Evolutionary conservation across 2,797 vertebrate genomes (phyloP), one percentile per base, ranked within the genome.

Genomic region (Pipistrellus pipistrellus): DNA sequence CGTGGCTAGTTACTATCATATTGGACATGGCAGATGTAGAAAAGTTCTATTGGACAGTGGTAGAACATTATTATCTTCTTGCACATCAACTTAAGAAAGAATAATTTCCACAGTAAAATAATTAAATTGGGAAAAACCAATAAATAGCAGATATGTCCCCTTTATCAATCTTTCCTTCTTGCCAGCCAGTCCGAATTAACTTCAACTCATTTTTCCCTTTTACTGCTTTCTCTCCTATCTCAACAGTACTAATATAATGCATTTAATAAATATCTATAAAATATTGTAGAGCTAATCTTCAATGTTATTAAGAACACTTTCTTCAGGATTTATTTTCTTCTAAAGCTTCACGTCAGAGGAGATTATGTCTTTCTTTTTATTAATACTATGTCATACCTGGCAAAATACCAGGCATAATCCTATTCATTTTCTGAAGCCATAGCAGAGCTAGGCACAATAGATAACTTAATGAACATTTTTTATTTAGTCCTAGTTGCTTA

Each of bases 351-450:
- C 11, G 46, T 81, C n/a, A 76, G 44, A 72, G 53, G 69, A 82
- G 72, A 96, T 90, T 76, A 78, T 95, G 76, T 66, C 69, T 94
- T 94, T 57, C 32, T 90, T 85, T 92, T 82, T 92, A 89, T 90
- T 95, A 91, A 91, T 53, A 82, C 27, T 82, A 13, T 69, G 55
- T 84, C 69, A 32, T 73, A 77, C 82, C 95, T 91, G 69, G 62
- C 53, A 93, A 94, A 91, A 68, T 59, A 85, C n/a, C 25, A 59
- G 23, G 15, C 51, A 77, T 72, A 94, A 84, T 64, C 44, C n/a
- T 59, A 66, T 81, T 91, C 48, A 71, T 89, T 62, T 85, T 93
- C 92, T 62, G 44, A 59, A 90, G 64, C 23, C 17, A 62, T 21
- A 86, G 55, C 55, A 78, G 46, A 91, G 32, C 15, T 41, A 88